Evolutionary conservation across 2,888 invertebrate species (phyloP).

Genomic region (Agonum fuliginosum): DNA sequence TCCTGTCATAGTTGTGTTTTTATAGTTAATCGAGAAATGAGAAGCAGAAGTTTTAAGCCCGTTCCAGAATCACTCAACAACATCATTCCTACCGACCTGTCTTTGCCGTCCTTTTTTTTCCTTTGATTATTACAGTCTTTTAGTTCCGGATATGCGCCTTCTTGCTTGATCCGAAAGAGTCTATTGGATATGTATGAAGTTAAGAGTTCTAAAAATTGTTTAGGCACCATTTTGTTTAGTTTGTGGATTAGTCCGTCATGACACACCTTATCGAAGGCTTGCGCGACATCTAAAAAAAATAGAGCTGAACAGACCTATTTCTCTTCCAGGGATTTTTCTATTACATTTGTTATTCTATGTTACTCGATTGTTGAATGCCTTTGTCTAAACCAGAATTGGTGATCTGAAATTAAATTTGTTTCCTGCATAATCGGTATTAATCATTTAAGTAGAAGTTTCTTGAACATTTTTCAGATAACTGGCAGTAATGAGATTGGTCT

Average conservation of each 20-base stretch:
- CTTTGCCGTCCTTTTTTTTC: too few relatives aligned
- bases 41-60: too few relatives aligned
- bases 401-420: conserved; percentile 52
- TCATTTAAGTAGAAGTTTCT: conserved; percentile 60
- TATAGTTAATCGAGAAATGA: too few relatives aligned
- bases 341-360: conserved; percentile 57
- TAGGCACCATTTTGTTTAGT: conserved; percentile 55
- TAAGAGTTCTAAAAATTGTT: background rate
- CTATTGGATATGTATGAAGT: conserved; percentile 3
- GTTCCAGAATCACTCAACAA: too few relatives aligned
- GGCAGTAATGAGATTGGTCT: too few relatives aligned
- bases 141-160: background rate
- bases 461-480: background rate
- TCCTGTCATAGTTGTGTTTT: too few relatives aligned
- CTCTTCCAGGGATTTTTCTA: too few relatives aligned
- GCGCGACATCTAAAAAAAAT: conserved; percentile 56
- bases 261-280: conserved; percentile 64
- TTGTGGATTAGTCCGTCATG: conserved; percentile 61
- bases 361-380: conserved; percentile 61
- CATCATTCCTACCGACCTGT: too few relatives aligned
- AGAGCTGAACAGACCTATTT: conserved; percentile 51
- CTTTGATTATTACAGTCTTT: too few relatives aligned
- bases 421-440: conserved; percentile 46
- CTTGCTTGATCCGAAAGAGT: conserved; percentile 14
- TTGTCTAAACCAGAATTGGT: conserved; percentile 61